Evolutionary conservation across 2,888 invertebrate species (phyloP), one percentile per base, ranked within the genome.

Genomic region (Ophraella communa): DNA sequence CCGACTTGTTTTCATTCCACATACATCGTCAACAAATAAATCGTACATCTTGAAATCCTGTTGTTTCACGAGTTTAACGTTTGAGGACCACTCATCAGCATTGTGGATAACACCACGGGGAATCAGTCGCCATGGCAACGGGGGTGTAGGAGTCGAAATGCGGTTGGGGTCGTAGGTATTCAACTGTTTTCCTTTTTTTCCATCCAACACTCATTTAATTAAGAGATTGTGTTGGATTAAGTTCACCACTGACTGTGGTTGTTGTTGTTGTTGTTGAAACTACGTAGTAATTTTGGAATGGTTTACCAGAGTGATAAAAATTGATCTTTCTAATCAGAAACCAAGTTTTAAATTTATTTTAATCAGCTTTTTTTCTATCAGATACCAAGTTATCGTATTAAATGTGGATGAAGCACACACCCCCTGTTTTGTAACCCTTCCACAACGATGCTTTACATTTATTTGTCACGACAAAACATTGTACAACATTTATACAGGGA

Each of bases 171-270:
- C 51, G 53, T 57, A 45, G 53, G 64, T 55, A 60, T 66, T 62
- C 58, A 58, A 59, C 62, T 65, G 65, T 69, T 66, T 69, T 68
- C 65, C 59, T 51, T 51, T 30, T 30, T 27, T 30, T 30, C 11
- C 11, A 2, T 10, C 59, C 14, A 66, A 68, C 68, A 66, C 65
- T 63, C 66, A 62, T 65, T 67, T 65, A 69, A 69, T 69, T 69
- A 69, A 69, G 60, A 39, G 52, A 60, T 60, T 60, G 23, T 60
- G 59, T 60, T 23, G 21, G 66, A 69, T 69, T 64, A 69, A 45
- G 66, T 59, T 54, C 63, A 59, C 47, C 58, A 27, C 39, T n/a
- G n/a, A n/a, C n/a, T n/a, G n/a, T n/a, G n/a, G n/a, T n/a, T n/a
- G n/a, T n/a, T n/a, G n/a, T n/a, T n/a, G n/a, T n/a, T 8, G 49